phyloP scores from a whole-genome alignment of 2,888 invertebrate genomes.

The Plebejus melissa region DNA sequence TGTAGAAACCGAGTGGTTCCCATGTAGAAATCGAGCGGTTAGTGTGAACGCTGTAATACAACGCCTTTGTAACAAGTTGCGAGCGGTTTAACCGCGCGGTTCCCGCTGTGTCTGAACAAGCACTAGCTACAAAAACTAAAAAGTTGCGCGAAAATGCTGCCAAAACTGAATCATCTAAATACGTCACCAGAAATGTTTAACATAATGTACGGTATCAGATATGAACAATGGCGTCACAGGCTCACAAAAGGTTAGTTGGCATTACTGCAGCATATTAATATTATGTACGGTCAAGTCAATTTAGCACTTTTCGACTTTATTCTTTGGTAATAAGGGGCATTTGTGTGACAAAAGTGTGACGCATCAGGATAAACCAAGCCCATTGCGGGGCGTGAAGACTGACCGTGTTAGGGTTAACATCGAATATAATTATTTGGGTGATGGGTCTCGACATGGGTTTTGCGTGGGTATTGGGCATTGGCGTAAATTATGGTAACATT shows the following conservation, averaged over 20 bases:
- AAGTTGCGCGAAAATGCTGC: neutral
- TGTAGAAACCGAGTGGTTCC: too few relatives aligned
- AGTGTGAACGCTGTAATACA: too few relatives aligned
- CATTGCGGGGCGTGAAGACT: neutral
- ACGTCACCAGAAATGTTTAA: neutral
- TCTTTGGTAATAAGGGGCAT: neutral
- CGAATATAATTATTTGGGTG: neutral
- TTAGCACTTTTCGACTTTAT: neutral
- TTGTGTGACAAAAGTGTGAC: neutral
- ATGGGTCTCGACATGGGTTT: conserved; percentile 2
- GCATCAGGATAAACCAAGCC: neutral
- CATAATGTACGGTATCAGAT: neutral
- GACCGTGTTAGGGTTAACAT: neutral
- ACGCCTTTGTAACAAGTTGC: too few relatives aligned
- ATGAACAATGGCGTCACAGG: conserved; percentile 1
- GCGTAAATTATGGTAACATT: neutral
- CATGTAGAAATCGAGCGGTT: too few relatives aligned
- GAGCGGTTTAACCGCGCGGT: too few relatives aligned
- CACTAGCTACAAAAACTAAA: neutral
- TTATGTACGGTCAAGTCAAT: neutral
- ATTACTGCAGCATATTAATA: conserved; percentile 6
- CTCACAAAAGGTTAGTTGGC: neutral
- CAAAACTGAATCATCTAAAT: neutral
- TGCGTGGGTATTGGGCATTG: neutral
- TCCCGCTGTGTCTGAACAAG: too few relatives aligned